Evolutionary conservation across 2,797 vertebrate genomes (phyloP), one percentile per base, ranked within the genome.

Genomic region (Emydoidea blandingii): DNA sequence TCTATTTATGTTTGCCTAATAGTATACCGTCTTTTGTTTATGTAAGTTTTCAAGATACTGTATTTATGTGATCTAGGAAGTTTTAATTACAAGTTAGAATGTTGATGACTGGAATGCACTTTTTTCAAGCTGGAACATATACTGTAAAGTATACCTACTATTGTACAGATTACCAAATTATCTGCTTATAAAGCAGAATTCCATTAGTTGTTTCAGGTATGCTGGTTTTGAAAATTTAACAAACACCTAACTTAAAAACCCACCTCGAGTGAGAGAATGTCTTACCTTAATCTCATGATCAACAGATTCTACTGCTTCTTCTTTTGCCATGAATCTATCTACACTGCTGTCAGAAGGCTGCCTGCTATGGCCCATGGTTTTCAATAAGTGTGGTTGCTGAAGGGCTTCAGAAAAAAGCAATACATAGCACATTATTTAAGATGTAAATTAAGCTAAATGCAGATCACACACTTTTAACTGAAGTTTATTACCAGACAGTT

Each of bases 291-390:
- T 99, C 92, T 99, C 99, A 0, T 98, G 98, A 92, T 99, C 99
- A 12, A 93, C 88, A 0, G 98, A 97, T 65, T 99, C 99, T 47
- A 98, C 65, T 19, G 98, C 96, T 92, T 99, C 99, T 4, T 99
- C 99, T 97, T 98, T 99, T 65, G 98, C 96, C 68, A 98, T 83
- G 90, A 99, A 98, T 95, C 98, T 98, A 83, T 99, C 99, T 91
- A 99, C 97, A 0, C 99, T 99, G 98, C 99, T 98, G 94, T 99
- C 99, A 11, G 99, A 99, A 37, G 99, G 98, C 97, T 99, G 99
- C 56, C 99, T 98, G 93, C 99, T 99, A 97, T 99, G 99, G 91
- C 99, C 99, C 96, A 97, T 95, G 80, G 98, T 98, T 84, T 99
- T 98, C 81, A 99, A 97, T 6, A 99, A 98, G 89, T 99, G 99